phyloP scores from a whole-genome alignment of 2,888 invertebrate species.

The Scelioninae gen. 1 region DNA sequence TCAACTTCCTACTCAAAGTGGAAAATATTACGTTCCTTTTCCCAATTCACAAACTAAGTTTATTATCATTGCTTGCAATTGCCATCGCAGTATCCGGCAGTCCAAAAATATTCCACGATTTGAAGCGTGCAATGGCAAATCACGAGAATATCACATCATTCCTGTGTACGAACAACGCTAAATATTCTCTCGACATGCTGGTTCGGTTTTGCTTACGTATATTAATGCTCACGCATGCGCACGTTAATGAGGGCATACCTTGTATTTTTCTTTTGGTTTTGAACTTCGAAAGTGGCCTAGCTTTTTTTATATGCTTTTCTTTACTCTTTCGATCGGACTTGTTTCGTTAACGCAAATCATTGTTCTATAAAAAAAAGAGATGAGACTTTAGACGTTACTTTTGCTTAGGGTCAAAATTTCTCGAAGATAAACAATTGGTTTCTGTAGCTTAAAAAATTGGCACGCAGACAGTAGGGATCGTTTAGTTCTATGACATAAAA shows the following conservation, averaged over 20 bases:
- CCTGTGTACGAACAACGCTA: conserved; percentile 55
- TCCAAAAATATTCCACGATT: conserved; percentile 66
- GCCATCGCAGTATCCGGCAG: conserved; percentile 62
- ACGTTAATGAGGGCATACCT: conserved; percentile 43
- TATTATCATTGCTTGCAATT: conserved; percentile 64
- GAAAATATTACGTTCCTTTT: conserved; percentile 80
- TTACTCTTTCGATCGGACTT: conserved; percentile 22
- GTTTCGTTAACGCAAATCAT: conserved; percentile 42
- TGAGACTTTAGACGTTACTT: conserved; percentile 39
- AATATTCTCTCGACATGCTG: conserved; percentile 63
- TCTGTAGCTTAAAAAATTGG: too few species aligned
- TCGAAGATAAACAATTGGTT: conserved; percentile 12
- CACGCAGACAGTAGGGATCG: conserved; percentile 2
- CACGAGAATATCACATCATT: conserved; percentile 65
- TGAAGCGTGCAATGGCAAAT: conserved; percentile 62
- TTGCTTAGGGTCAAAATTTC: conserved; percentile 1
- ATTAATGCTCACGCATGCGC: conserved; percentile 64
- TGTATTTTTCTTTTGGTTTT: conserved; percentile 34
- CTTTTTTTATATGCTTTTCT: too few species aligned
- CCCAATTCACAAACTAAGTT: conserved; percentile 48
- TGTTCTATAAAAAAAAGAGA: conserved; percentile 41
- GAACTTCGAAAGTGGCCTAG: conserved; percentile 43
- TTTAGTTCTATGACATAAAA: not conserved
- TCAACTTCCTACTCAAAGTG: conserved; percentile 43
- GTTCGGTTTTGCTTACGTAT: conserved; percentile 66